Percentiles rank a stretch among this genome's conserved stretches.
Conservation (phyloP, 2,797 vertebrate genomes). For the Lagodon rhomboides region DNA sequence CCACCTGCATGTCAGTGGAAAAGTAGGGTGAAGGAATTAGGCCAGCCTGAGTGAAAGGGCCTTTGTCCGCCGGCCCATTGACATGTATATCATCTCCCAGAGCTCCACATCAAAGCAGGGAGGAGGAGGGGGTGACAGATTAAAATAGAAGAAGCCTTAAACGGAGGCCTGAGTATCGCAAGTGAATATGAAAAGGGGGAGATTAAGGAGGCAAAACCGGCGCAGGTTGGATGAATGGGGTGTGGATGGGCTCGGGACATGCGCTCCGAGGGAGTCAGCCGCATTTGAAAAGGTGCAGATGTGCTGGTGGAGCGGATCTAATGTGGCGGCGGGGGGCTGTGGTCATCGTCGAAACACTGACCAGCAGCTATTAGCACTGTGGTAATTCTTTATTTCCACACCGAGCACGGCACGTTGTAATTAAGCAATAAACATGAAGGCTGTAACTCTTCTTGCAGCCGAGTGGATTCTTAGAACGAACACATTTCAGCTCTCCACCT, state of each 20-base stretch:
- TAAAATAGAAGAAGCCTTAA: conserved; percentile 64
- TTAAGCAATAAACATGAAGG: too few species aligned
- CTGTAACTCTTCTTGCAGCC: too few species aligned
- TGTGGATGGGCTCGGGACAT: conserved; percentile 54
- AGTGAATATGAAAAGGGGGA: conserved; percentile 73
- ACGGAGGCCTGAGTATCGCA: conserved; percentile 55
- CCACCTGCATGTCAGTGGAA: conserved; percentile 78
- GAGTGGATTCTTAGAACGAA: neutral
- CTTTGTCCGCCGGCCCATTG: conserved; percentile 83
- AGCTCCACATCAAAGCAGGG: conserved; percentile 71
- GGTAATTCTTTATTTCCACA: conserved; percentile 1
- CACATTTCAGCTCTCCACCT: neutral
- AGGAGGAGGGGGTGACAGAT: conserved; percentile 42
- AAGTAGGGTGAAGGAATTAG: conserved; percentile 77
- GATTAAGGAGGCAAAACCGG: conserved; percentile 73
- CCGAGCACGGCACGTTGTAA: neutral
- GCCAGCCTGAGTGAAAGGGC: conserved; percentile 77
- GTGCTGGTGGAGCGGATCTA: conserved; percentile 36
- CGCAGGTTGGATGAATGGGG: conserved; percentile 71
- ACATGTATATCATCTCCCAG: conserved; percentile 85
- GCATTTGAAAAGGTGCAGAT: conserved; percentile 77
- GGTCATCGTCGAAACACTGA: conserved; percentile 36
- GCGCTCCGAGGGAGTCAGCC: conserved; percentile 63
- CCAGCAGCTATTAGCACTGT: conserved; percentile 8
- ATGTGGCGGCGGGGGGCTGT: conserved; percentile 14